Evolutionary conservation across 2,113 vertebrate species (phyloP).

Genomic region (Ammospiza nelsoni): DNA sequence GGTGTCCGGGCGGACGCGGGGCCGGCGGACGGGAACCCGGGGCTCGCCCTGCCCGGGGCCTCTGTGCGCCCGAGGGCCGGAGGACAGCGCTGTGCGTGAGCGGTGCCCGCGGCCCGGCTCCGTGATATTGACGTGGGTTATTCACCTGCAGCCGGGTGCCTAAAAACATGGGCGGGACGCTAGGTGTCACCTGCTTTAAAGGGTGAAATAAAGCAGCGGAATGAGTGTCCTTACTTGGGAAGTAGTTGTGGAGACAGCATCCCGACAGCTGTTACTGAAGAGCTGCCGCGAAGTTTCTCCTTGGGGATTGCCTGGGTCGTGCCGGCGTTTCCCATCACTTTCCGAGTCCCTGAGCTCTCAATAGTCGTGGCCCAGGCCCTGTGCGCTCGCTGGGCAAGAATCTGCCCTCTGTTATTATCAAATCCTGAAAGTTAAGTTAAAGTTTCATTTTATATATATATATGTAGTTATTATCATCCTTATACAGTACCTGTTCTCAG

Average conservation of each 20-base stretch:
- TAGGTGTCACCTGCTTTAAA: background rate
- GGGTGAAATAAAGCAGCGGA: accelerated
- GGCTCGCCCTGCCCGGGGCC: accelerated
- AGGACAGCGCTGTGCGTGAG: background rate
- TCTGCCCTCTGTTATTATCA: no score
- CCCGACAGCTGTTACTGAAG: accelerated
- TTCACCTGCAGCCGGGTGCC: accelerated
- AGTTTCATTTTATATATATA: background rate
- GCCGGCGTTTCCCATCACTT: accelerated
- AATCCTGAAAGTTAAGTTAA: background rate
- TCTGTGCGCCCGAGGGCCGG: accelerated
- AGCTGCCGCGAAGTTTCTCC: background rate
- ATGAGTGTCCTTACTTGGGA: accelerated
- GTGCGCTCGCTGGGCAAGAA: accelerated
- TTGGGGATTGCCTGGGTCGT: accelerated
- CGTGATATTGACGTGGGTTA: accelerated
- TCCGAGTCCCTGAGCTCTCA: accelerated
- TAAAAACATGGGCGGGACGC: accelerated
- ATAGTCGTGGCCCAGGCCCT: accelerated
- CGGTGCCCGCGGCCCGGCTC: background rate
- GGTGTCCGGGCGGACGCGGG: background rate
- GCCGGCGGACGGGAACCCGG: no score
- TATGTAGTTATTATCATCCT: background rate
- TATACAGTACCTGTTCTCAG: background rate
- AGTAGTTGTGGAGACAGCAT: accelerated